Conservation (phyloP, 2,888 invertebrate genomes). For the Prosopocoilus inquinatus region DNA sequence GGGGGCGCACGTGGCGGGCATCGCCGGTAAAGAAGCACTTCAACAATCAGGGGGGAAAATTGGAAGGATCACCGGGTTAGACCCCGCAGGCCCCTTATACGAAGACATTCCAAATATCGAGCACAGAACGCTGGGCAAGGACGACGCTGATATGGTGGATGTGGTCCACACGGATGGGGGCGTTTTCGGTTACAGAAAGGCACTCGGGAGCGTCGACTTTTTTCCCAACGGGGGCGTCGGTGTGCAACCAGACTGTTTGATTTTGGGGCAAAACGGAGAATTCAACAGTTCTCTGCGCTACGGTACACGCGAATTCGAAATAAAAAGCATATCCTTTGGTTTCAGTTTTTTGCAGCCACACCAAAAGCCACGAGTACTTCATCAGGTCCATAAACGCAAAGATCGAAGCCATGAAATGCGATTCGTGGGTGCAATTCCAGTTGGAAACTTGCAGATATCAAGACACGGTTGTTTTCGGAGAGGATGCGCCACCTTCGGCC, state of each 20-base stretch:
- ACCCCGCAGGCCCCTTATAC: conserved; percentile 56
- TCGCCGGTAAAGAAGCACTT: conserved; percentile 35
- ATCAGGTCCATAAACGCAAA: conserved; percentile 24
- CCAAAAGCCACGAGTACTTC: conserved; percentile 22
- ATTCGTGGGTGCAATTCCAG: conserved; percentile 20
- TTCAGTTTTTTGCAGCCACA: conserved; percentile 27
- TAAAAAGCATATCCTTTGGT: background rate
- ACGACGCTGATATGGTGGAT: conserved; percentile 68
- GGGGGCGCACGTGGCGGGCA: conserved; percentile 41
- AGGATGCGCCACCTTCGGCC: conserved; percentile 24
- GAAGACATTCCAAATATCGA: conserved; percentile 32
- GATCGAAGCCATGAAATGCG: conserved; percentile 18
- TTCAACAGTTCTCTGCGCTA: background rate
- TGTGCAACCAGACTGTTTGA: conserved; percentile 56
- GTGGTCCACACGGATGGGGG: conserved; percentile 69
- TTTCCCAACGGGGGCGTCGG: conserved; percentile 57
- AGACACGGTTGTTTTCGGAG: conserved; percentile 26
- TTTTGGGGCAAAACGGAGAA: background rate
- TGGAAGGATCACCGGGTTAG: conserved; percentile 52
- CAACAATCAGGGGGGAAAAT: conserved; percentile 33
- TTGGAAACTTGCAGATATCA: conserved; percentile 17
- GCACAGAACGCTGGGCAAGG: conserved; percentile 56
- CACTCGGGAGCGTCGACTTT: conserved; percentile 56
- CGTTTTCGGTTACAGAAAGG: conserved; percentile 51
- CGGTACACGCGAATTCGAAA: background rate